Base-by-base conservation (phyloP, 2,113 vertebrate genomes). In the Garra rufa region DNA sequence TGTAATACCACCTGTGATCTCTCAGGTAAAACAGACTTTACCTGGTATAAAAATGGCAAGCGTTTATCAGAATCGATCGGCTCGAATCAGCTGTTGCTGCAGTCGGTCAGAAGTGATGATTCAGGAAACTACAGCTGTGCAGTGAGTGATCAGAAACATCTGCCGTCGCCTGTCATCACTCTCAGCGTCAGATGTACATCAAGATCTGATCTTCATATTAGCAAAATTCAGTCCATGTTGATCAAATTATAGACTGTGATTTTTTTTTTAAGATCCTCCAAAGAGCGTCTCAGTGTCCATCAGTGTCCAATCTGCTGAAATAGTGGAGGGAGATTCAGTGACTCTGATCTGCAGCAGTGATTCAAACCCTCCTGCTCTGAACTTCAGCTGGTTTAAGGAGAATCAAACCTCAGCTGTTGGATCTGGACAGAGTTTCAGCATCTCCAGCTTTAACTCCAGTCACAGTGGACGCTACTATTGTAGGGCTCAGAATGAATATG, bases 61-160 rank as follows among this genome's bases (percentile, higher is more conserved):
- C 17, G 1, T 48, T 15, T 75, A 34, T 46, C 52, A 9, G 52
- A 65, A 8, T 2, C 1, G 13, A 3, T 13, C 15, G 28, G 0
- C 14, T 9, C 4, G 17, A 63, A 48, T 65, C 11, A 1, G 15
- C 82, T 83, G 28, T 28, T n/a, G n/a, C 82, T 83, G 26, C 1
- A 0, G 52, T 46, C 52, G 28, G 71, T 83, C 82, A 83, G 24
- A 24, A 74, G 71, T n/a, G 55, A 63, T 26, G 71, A 83, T 76
- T 8, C 55, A 15, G 82, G 82, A 14, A 74, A 46, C 50, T 83
- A 83, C 82, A 75, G 50, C 50, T 83, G 82, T 75, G 52, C 82
- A 50, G 9, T 9, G 19, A 55, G 9, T 19, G 19, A 61, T 34
- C 70, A 43, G 19, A 17, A 76, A 73, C n/a, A 61, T 61, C 52